Conservation (phyloP, 2,797 vertebrate species). For the Neosilurus mollespiculum region DNA sequence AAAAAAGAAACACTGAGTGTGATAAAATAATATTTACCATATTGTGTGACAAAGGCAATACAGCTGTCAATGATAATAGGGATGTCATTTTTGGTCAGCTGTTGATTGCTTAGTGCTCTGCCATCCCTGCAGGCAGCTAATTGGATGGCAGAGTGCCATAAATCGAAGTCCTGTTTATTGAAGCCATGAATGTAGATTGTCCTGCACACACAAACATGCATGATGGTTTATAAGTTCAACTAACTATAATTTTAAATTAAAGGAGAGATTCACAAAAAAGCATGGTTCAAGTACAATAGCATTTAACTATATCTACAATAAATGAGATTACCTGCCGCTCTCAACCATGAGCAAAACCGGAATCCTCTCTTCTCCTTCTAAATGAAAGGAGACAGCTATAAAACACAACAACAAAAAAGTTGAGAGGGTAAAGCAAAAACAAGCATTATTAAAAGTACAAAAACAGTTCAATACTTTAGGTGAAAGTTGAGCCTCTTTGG, state of each 20-base stretch:
- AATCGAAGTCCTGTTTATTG: conserved; percentile 85
- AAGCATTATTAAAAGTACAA: neutral
- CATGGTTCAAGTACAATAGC: neutral
- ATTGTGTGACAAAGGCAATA: conserved; percentile 95
- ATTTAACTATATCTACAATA: neutral
- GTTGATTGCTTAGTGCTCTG: conserved; percentile 87
- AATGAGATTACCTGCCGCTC: conserved; percentile 83
- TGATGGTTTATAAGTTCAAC: neutral
- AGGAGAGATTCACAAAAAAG: neutral
- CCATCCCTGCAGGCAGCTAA: conserved; percentile 91
- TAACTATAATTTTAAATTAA: neutral
- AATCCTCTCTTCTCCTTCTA: conserved; percentile 86
- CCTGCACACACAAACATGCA: conserved; percentile 66
- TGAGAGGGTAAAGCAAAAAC: neutral
- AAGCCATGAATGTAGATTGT: conserved; percentile 91
- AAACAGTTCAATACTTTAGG: conserved; percentile 10
- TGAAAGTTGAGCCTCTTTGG: conserved; percentile 9
- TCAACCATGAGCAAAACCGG: conserved; percentile 92
- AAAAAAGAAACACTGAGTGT: neutral
- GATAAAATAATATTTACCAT: conserved; percentile 77
- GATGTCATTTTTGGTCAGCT: conserved; percentile 92
- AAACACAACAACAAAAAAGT: conserved; percentile 13
- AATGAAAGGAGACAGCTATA: conserved; percentile 82
- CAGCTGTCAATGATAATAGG: conserved; percentile 97
- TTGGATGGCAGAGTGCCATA: conserved; percentile 90